Evolutionary conservation across 2,113 vertebrate genomes (phyloP).

Genomic region (Haliaeetus leucogaster): DNA sequence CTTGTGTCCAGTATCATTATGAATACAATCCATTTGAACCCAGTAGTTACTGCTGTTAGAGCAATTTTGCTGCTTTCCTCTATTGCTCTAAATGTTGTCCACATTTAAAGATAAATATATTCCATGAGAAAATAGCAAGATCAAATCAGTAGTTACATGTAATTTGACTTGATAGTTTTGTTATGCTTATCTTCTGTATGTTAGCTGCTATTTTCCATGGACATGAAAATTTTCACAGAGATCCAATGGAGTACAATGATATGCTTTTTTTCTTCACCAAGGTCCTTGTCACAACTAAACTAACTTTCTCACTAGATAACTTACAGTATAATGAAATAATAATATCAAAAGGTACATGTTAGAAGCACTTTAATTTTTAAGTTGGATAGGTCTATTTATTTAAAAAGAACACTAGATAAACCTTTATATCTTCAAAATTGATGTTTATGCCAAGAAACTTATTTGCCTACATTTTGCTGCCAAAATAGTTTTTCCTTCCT

Average conservation of each 20-base stretch:
- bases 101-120: neutral
- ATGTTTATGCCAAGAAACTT: neutral
- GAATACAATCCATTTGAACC: neutral
- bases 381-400: neutral
- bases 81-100: neutral
- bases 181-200: neutral
- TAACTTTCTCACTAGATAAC: neutral
- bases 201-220: neutral
- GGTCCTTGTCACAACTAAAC: neutral
- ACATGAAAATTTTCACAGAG: neutral
- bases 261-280: neutral
- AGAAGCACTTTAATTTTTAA: neutral
- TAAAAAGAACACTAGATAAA: neutral
- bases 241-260: neutral
- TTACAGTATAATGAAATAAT: neutral
- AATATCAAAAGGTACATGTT: neutral
- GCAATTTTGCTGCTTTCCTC: neutral
- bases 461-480: fast-evolving
- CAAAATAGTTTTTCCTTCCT: neutral
- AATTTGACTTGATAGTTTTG: neutral
- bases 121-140: neutral
- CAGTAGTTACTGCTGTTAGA: neutral
- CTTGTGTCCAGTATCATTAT: neutral
- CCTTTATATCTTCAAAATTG: neutral
- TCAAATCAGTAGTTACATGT: neutral